phyloP scores from a whole-genome alignment of 1,140 invertebrate genomes.

The Ganaspis sp. region DNA sequence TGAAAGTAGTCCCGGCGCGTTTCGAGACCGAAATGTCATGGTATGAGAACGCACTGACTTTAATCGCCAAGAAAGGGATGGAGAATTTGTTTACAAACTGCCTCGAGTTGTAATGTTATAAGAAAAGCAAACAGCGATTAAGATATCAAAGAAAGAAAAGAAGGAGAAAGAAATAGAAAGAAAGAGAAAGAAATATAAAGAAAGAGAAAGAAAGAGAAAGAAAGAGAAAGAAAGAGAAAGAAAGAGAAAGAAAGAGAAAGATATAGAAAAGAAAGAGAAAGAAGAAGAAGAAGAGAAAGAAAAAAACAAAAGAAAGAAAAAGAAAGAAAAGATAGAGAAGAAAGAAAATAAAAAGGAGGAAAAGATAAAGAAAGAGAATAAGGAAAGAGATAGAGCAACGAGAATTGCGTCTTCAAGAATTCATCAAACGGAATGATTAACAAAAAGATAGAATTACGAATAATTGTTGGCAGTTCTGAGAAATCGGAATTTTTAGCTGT shows the following conservation, averaged over 20 bases:
- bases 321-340: neutral
- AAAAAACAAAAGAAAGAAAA: neutral
- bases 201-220: neutral
- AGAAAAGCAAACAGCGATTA: constrained; percentile 16
- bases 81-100: constrained; percentile 10
- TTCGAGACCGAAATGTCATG: constrained; percentile 25
- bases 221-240: neutral
- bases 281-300: too few species aligned
- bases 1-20: constrained; percentile 12
- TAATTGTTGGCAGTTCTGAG: too few species aligned
- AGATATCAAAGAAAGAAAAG: neutral
- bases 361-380: too few species aligned
- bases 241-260: too few species aligned
- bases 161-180: too few species aligned
- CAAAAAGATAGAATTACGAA: too few species aligned
- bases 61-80: constrained; percentile 4
- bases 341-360: too few species aligned
- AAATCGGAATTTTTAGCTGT: too few species aligned
- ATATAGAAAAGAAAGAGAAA: too few species aligned
- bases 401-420: neutral
- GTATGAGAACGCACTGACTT: constrained; percentile 19
- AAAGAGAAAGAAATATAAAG: too few species aligned
- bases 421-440: neutral
- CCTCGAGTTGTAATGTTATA: neutral
- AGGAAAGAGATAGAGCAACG: constrained; percentile 6